Evolutionary conservation across 1,140 invertebrate species (phyloP).

Genomic region (Conus ventricosus): DNA sequence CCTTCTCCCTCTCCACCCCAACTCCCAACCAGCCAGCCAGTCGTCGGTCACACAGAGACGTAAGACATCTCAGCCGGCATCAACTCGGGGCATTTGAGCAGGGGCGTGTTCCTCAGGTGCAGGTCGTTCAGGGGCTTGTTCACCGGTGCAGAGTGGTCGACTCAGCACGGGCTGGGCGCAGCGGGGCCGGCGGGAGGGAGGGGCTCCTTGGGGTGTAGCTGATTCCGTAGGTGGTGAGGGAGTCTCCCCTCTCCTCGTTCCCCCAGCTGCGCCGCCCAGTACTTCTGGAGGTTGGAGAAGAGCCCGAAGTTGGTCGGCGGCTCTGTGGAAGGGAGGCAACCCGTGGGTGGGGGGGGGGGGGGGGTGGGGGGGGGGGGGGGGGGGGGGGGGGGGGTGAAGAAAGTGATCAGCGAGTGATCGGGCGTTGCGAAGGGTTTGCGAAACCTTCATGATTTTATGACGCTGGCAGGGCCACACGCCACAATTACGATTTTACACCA

Average conservation of each 20-base stretch:
- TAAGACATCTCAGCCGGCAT: slow-evolving; percentile 31
- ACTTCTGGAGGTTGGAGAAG: slow-evolving; percentile 40
- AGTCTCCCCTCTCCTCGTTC: slow-evolving; percentile 56
- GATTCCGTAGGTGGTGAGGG: slow-evolving; percentile 46
- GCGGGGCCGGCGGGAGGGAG: slow-evolving; percentile 31
- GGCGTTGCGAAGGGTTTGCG: too few relatives aligned
- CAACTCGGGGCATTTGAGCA: slow-evolving; percentile 46
- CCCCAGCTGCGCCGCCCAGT: slow-evolving; percentile 47
- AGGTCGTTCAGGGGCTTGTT: slow-evolving; percentile 56
- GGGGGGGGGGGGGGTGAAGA: too few relatives aligned
- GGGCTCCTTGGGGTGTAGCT: slow-evolving; percentile 28
- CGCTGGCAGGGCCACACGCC: too few relatives aligned
- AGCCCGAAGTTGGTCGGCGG: slow-evolving; percentile 57
- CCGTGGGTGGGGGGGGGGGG: too few relatives aligned
- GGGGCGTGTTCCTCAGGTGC: slow-evolving; percentile 39
- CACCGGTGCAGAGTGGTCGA: slow-evolving; percentile 51
- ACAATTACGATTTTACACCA: too few relatives aligned
- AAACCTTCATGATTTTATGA: too few relatives aligned
- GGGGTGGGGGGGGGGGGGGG: too few relatives aligned
- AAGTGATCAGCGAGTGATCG: too few relatives aligned
- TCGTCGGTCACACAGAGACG: neutral
- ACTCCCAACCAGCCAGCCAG: neutral
- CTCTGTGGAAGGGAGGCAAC: slow-evolving; percentile 38
- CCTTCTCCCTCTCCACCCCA: too few relatives aligned
- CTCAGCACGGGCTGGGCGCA: slow-evolving; percentile 46